Conservation (phyloP, 2,113 vertebrate genomes). For the Cochlearius cochlearius region DNA sequence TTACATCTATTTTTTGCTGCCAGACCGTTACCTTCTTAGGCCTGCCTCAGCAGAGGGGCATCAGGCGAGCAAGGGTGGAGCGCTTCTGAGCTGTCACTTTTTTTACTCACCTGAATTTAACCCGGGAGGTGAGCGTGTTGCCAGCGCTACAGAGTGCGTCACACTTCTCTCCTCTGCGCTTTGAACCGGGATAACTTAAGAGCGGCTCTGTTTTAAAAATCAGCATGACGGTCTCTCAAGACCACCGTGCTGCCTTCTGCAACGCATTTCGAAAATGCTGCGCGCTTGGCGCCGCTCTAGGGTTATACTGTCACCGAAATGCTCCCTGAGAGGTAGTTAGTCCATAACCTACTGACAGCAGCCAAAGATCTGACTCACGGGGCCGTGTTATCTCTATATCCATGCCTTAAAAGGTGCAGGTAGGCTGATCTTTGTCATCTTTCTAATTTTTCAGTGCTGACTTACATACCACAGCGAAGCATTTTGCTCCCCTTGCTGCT, state of each 20-base stretch:
- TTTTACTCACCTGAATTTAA: background rate
- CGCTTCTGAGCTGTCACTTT: background rate
- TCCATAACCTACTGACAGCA: background rate
- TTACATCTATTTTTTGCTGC: rapidly evolving
- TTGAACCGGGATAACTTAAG: background rate
- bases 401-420: background rate
- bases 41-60: background rate
- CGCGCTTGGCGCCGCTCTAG: background rate
- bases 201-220: background rate
- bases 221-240: background rate
- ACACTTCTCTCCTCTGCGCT: background rate
- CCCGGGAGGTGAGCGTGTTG: background rate
- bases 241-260: background rate
- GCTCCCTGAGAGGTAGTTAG: background rate
- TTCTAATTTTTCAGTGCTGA: background rate
- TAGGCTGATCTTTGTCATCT: background rate
- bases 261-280: rapidly evolving
- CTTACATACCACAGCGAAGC: background rate
- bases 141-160: background rate
- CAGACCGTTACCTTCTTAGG: background rate
- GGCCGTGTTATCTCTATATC: background rate
- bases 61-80: background rate
- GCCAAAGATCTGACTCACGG: background rate
- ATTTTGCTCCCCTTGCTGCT: rapidly evolving
- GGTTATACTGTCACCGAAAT: background rate